Conservation (phyloP, 2,113 vertebrate species). For the Rhagologus leucostigma region DNA sequence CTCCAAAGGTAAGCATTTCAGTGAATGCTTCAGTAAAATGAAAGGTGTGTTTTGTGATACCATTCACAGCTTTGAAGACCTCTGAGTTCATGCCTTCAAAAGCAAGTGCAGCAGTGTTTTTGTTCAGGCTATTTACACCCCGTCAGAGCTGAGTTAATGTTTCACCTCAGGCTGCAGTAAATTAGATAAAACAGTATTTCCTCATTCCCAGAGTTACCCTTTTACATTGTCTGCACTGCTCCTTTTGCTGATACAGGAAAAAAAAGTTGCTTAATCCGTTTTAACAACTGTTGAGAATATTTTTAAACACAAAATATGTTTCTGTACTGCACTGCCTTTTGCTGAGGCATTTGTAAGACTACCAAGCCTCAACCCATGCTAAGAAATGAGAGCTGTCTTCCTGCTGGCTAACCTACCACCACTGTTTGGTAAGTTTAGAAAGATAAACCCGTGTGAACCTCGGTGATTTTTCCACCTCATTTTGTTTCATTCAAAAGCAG, state of each 20-base stretch:
- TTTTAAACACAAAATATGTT: not conserved
- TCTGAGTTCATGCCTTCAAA: not conserved
- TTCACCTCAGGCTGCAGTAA: not conserved
- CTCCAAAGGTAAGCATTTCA: not conserved
- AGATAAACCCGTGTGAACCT: not conserved
- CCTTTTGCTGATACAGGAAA: not conserved
- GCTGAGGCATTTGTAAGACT: not conserved
- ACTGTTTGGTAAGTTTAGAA: not conserved
- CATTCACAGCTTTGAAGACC: not conserved
- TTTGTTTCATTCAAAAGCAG: not conserved
- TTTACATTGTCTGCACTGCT: not conserved
- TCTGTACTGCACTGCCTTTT: not conserved
- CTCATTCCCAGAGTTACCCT: not conserved
- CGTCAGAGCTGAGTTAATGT: not conserved
- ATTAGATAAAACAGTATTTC: not conserved
- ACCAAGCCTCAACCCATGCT: not conserved
- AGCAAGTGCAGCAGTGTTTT: not conserved
- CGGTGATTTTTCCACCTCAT: not conserved
- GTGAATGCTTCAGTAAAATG: not conserved
- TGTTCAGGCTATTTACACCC: not conserved
- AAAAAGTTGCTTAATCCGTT: not conserved
- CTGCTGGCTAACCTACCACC: not conserved
- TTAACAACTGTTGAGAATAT: not conserved
- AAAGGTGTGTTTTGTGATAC: not conserved
- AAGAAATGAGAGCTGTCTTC: not conserved